These are phyloP conservation scores for Aplochiton taeniatus DNA, from an alignment of 2,797 vertebrate species.

Conservation along the genomic window DNA sequence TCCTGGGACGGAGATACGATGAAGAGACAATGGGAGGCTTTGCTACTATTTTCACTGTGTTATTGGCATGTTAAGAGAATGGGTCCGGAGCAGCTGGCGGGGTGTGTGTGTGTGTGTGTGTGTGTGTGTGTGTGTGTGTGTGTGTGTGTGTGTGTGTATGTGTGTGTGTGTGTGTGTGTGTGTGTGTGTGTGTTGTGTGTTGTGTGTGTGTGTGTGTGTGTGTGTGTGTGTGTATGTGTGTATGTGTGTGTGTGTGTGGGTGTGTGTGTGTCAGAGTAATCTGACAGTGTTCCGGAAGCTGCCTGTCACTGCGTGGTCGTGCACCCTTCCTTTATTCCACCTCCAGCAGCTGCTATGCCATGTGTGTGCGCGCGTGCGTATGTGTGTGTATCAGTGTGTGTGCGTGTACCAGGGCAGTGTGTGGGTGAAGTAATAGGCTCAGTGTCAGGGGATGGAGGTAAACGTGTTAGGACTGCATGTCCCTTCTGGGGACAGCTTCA, in stretches of 20 bases:
- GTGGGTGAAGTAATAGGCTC: conserved; percentile 38
- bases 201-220: background rate
- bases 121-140: background rate
- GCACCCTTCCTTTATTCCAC: no score
- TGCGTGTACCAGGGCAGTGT: background rate
- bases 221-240: conserved; percentile 1
- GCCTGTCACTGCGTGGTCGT: background rate
- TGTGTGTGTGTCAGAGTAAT: background rate
- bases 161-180: background rate
- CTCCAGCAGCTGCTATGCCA: no score
- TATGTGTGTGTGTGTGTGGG: background rate
- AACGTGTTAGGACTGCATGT: conserved; percentile 47
- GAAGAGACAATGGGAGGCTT: conserved; percentile 18
- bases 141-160: conserved; percentile 3
- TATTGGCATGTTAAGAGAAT: conserved; percentile 28
- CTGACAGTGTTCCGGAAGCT: background rate
- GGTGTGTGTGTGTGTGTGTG: background rate
- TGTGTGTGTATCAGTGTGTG: background rate
- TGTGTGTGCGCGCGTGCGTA: background rate
- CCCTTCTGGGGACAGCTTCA: conserved; percentile 24
- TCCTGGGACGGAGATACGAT: conserved; percentile 16
- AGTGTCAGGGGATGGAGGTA: conserved; percentile 48
- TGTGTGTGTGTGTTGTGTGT: conserved; percentile 1
- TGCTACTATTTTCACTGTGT: conserved; percentile 11
- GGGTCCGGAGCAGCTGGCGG: conserved; percentile 14